Evolutionary conservation across 2,888 invertebrate genomes (phyloP), one percentile per base, ranked within the genome.

Genomic region (Phortica magna): DNA sequence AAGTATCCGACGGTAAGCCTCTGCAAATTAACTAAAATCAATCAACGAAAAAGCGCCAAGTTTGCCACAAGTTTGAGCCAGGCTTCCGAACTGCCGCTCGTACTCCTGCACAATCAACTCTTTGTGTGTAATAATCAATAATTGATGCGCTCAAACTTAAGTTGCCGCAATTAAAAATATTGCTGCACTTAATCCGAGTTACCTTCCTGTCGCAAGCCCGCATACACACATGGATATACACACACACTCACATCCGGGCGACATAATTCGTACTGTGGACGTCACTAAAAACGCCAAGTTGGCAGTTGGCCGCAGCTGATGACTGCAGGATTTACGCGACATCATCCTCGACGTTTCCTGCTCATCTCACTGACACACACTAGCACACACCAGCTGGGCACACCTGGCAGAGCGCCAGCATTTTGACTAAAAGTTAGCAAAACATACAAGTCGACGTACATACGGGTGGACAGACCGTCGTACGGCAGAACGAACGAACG

Each of bases 281-380:
- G 39, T 14, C 22, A 31, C 31, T 64, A 22, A 64, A 64, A 22
- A 31, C 17, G 39, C 55, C 55, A 71, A 71, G 53, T 71, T 71
- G 70, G 53, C 70, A 71, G 53, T 53, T 22, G 14, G 9, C 17
- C 19, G 68, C 48, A 43, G 68, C 48, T 68, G 68, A 17, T 68
- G 68, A 17, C 68, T n/a, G 70, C 70, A 71, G 70, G 70, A 31
- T 71, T 71, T 39, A 71, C 19, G 70, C 70, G 55, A 55, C 70
- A 53, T 67, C 42, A 39, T 64, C 10, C 10, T 64, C 19, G 9
- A 17, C 22, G 61, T 19, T 61, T 10, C 19, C 39, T 64, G 39
- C 39, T 39, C 12, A 31, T 12, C 31, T 31, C 39, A 64, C 22
- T 14, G 10, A 42, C 7, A 42, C 41, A 67, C 42, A 41, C 67